Evolutionary conservation across 1,140 invertebrate genomes (phyloP), one percentile per base, ranked within the genome.

Genomic region (Chionoecetes opilio): DNA sequence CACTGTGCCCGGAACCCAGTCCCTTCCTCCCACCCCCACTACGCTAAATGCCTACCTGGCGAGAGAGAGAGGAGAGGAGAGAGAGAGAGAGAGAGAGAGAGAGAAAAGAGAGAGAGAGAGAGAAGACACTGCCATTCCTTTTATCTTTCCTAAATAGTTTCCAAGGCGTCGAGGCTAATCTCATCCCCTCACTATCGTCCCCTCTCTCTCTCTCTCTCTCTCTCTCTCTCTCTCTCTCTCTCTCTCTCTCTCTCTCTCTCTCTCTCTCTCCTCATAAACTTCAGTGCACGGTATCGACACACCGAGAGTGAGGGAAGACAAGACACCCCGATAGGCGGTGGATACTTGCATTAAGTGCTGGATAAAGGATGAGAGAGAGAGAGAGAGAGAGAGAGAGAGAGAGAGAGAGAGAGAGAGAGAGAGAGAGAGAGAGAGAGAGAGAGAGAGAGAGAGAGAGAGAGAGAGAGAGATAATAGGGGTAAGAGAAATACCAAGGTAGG

Each of bases 171-270:
- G 46, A 53, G 2, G 46, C 11, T 53, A 9, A 53, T 17, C 46
- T 53, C 2, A 9, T 53, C 2, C 46, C 41, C 63, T 2, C 26
- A 2, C 63, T 17, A 31, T 34, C 32, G 1, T 2, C 14, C 32
- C 8, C 32, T 35, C 17, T 35, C 34, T 17, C 87, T 75, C 26
- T 21, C 21, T 75, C 63, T 21, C 63, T 75, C 11, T 75, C 63
- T 9, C 34, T 38, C 87, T 41, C 86, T 88, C 86, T 8, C 87
- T 35, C 34, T 41, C 87, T 17, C 34, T 17, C 34, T 35, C 87
- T 38, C 32, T 41, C 87, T 37, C 87, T 35, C 87, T 89, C 87
- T n/a, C 86, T 88, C 86, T 41, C 86, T 11, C 32, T 41, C 31
- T 2, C 53, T 63, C 53, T 63, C 63, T n/a, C 63, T 26, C 63